phyloP scores from a whole-genome alignment of 2,797 vertebrate species.

The Molothrus aeneus region DNA sequence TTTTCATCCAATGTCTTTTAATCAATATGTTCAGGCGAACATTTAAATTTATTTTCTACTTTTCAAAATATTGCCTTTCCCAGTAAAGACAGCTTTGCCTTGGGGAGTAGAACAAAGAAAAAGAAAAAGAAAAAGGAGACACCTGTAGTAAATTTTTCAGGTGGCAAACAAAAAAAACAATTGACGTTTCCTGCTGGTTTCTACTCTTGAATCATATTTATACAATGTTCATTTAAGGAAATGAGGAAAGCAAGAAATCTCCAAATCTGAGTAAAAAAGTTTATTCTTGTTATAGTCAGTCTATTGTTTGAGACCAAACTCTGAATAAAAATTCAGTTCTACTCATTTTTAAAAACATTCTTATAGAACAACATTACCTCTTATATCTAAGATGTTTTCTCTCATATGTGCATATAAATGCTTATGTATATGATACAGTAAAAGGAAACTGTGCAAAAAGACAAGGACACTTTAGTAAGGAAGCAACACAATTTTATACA shows the following conservation, averaged over 20 bases:
- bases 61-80: background rate
- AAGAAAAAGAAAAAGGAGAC: background rate
- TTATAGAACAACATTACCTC: background rate
- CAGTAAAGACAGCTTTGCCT: background rate
- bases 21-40: background rate
- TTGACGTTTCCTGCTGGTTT: background rate
- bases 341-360: background rate
- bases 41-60: background rate
- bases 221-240: background rate
- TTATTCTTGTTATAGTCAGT: background rate
- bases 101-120: background rate
- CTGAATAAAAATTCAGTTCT: background rate
- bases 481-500: background rate
- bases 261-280: background rate
- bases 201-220: background rate
- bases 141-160: background rate
- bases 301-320: background rate
- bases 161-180: background rate
- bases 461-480: background rate
- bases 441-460: background rate
- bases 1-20: background rate
- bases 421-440: background rate
- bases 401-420: background rate
- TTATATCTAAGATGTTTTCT: background rate
- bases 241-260: background rate